Conservation (phyloP, 1,140 invertebrate genomes). For the Platyscapa corneri region DNA sequence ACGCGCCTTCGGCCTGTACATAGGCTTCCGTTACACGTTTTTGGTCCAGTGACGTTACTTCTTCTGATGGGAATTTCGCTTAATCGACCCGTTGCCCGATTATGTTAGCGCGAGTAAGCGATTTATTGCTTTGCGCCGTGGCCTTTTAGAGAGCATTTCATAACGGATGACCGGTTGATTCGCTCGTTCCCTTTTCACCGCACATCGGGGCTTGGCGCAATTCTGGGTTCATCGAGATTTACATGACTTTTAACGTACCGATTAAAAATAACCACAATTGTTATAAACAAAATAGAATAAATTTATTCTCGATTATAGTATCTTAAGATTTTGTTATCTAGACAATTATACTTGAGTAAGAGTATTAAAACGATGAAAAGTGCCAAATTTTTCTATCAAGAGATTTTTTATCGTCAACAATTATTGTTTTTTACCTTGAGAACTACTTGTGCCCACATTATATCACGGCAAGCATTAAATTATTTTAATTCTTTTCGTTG, state of each 20-base stretch:
- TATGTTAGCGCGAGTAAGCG: neutral
- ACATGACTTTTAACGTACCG: neutral
- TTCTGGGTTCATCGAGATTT: neutral
- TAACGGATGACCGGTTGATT: neutral
- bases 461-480: too few relatives aligned
- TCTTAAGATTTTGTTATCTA: neutral
- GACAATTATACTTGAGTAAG: too few relatives aligned
- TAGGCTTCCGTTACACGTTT: conserved; percentile 4
- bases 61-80: neutral
- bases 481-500: too few relatives aligned
- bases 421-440: neutral
- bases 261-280: neutral
- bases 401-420: neutral
- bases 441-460: too few relatives aligned
- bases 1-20: neutral
- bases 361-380: neutral
- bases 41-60: conserved; percentile 1
- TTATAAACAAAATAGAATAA: neutral
- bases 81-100: neutral
- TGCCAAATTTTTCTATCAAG: neutral
- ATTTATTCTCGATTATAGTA: neutral
- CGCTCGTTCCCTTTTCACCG: neutral
- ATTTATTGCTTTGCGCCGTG: neutral
- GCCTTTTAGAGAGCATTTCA: neutral
- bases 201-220: neutral